Conservation (phyloP, 2,797 vertebrate genomes). For the Spinus pinus region DNA sequence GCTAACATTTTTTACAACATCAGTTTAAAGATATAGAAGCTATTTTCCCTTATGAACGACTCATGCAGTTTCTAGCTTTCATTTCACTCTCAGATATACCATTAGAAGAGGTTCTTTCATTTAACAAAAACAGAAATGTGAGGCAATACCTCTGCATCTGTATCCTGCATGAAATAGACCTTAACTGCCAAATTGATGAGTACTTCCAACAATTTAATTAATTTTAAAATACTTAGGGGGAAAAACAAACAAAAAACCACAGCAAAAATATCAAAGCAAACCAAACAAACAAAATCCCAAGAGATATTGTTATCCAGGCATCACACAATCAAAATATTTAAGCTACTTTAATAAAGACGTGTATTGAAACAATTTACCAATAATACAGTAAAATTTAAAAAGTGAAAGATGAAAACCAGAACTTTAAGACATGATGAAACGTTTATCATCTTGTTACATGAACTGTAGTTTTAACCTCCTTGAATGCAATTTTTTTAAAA, state of each 20-base stretch:
- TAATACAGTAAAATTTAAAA: background rate
- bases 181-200: background rate
- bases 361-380: background rate
- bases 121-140: background rate
- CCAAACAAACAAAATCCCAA: background rate
- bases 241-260: background rate
- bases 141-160: background rate
- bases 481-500: fast-evolving
- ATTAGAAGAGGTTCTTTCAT: background rate
- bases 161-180: background rate
- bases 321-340: background rate
- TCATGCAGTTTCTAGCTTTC: background rate
- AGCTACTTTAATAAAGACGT: background rate
- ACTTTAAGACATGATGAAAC: background rate
- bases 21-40: background rate
- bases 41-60: background rate
- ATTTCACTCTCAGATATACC: background rate
- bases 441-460: background rate
- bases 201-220: background rate
- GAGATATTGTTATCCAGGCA: background rate
- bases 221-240: background rate
- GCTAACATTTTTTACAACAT: background rate
- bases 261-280: background rate
- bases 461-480: background rate
- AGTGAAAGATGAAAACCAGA: background rate